These are phyloP conservation scores for Eupithecia tripunctaria DNA, from an alignment of 2,888 invertebrate species.

Conservation along the genomic window DNA sequence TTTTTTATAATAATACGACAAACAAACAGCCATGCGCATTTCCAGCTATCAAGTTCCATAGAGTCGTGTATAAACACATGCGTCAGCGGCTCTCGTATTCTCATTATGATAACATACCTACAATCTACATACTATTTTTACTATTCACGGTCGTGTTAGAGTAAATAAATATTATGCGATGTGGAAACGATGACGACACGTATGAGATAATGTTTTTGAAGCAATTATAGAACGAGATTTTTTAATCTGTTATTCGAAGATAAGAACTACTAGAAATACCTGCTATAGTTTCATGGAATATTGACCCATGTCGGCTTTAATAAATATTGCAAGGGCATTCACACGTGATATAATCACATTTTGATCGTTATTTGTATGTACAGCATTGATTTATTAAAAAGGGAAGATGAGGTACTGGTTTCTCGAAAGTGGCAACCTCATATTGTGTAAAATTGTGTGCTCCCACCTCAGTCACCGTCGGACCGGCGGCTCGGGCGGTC, in stretches of 20 bases:
- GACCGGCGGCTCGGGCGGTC: too few species aligned
- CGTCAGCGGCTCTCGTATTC: conserved; percentile 54
- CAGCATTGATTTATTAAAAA: too few species aligned
- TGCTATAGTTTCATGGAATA: neutral
- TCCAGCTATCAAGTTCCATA: conserved; percentile 17
- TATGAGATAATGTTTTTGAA: conserved; percentile 13
- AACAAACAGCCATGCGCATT: neutral
- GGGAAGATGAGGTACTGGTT: too few species aligned
- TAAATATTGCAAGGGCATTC: too few species aligned
- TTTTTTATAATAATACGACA: neutral
- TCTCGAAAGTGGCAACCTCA: too few species aligned
- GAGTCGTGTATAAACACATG: conserved; percentile 55
- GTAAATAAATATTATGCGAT: conserved; percentile 24
- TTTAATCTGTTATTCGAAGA: neutral
- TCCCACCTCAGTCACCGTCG: too few species aligned
- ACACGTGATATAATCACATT: too few species aligned
- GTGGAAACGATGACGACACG: conserved; percentile 20
- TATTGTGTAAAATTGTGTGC: too few species aligned
- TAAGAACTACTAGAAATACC: neutral
- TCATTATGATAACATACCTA: conserved; percentile 52
- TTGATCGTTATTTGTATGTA: too few species aligned
- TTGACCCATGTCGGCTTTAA: neutral
- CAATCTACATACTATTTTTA: conserved; percentile 42
- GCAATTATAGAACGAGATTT: neutral
- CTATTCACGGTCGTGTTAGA: conserved; percentile 22